Percentiles rank a stretch among this genome's conserved stretches.
Conservation (phyloP, 64 coral and sea anemone species). For the Pachyseris speciosa region DNA sequence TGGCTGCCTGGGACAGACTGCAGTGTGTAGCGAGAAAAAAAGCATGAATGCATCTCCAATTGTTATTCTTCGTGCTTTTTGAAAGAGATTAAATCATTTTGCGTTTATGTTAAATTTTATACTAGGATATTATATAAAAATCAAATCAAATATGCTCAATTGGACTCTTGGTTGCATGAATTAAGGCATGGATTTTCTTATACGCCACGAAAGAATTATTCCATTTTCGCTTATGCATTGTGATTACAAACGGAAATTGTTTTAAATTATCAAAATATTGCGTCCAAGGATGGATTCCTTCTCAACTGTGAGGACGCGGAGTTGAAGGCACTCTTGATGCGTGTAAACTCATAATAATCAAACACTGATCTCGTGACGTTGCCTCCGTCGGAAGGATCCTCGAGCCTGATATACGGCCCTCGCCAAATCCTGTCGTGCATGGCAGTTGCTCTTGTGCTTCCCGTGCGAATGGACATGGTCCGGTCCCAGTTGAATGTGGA, state of each 20-base stretch:
- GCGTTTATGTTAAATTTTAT: too few species aligned
- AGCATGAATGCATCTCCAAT: too few species aligned
- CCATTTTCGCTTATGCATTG: too few species aligned
- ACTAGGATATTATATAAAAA: too few species aligned
- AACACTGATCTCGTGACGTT: constrained; percentile 38
- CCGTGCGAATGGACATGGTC: constrained; percentile 13
- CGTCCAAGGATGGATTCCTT: neutral
- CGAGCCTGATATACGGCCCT: constrained; percentile 28
- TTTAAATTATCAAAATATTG: neutral
- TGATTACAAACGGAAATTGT: neutral
- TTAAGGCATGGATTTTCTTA: too few species aligned
- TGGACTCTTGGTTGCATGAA: too few species aligned
- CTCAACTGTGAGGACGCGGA: neutral
- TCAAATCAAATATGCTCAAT: too few species aligned
- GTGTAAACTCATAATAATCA: constrained; percentile 24
- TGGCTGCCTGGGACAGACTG: too few species aligned
- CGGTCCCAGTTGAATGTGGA: neutral
- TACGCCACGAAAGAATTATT: too few species aligned
- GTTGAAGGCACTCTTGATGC: constrained; percentile 31
- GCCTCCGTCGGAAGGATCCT: constrained; percentile 31
- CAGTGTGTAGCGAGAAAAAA: too few species aligned
- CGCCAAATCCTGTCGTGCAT: constrained; percentile 34
- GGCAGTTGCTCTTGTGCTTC: neutral
- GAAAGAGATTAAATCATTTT: too few species aligned
- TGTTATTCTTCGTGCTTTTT: too few species aligned